Base-by-base conservation (phyloP, 2,113 vertebrate species). In the Channa maculata region DNA sequence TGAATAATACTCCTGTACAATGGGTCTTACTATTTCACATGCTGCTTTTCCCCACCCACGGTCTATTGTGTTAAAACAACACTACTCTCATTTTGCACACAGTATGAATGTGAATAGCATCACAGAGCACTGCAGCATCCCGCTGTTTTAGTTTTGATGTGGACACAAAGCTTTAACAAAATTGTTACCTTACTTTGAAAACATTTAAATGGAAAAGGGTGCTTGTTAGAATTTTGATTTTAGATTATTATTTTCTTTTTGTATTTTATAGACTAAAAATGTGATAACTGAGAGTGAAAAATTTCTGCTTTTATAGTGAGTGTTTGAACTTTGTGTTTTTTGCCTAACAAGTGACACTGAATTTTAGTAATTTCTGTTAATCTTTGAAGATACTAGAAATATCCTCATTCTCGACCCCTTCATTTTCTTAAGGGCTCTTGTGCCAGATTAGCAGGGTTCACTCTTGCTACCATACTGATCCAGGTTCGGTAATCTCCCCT, bases 401-500 rank as follows among this genome's bases (percentile, higher is more conserved):
- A 69, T 10, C 52, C 63, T 72, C 49, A 68, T 61, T 71, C 54
- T 79, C 65, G 45, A 78, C 77, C 76, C 72, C 71, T 86, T 87
- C 75, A 69, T 87, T 88, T 90, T 90, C 88, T 79, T 68, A 79
- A 90, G 87, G 84, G 83, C 88, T 75, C 88, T 91, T 49, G 50
- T 83, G 75, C 74, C 89, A 92, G 91, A 94, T 94, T 92, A 93
- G 81, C 89, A 75, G 46, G 62, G 84, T 83, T 81, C 58, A 33
- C 55, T 68, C 76, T 71, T 59, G 80, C 86, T 83, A 86, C 74
- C 69, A 45, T 59, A 77, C 88, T 78, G 89, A 90, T 91, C 90
- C 85, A 85, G 77, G 84, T 81, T 90, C 89, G 80, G 89, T 91
- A 91, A 92, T 92, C 91, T 85, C 90, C 88, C 82, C 69, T 86